Conservation (phyloP, 2,797 vertebrate species). For the Oceanodroma leucorhoa region DNA sequence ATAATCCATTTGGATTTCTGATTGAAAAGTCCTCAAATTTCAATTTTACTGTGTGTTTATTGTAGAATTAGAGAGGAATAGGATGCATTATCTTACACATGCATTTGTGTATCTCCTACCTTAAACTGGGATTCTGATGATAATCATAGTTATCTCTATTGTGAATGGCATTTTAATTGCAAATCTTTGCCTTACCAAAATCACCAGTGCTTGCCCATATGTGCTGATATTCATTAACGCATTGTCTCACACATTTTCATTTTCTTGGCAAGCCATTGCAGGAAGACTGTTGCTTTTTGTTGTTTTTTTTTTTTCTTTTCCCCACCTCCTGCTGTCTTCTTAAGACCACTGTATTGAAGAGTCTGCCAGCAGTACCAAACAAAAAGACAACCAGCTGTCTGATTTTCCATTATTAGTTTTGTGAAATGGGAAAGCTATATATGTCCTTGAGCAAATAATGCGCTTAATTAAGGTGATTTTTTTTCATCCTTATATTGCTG, state of each 20-base stretch:
- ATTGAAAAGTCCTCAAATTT: neutral
- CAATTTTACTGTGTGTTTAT: neutral
- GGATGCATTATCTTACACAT: fast-evolving
- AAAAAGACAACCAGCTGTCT: neutral
- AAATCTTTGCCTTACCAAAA: neutral
- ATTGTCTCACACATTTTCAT: constrained; percentile 39
- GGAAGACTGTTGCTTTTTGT: neutral
- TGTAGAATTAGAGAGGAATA: neutral
- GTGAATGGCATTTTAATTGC: constrained; percentile 14
- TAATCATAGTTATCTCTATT: neutral
- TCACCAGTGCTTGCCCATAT: neutral
- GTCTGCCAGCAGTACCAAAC: neutral
- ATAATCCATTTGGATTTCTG: neutral
- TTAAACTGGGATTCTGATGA: neutral
- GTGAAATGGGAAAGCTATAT: neutral
- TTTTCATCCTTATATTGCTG: neutral
- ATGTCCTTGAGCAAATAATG: neutral
- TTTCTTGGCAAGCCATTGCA: constrained; percentile 28
- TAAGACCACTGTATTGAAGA: neutral
- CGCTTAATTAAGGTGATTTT: neutral
- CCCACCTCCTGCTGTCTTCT: neutral
- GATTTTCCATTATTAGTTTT: constrained; percentile 22
- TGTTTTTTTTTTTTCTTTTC: neutral
- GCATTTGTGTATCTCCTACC: neutral
- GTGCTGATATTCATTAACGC: constrained; percentile 21